phyloP scores from a whole-genome alignment of 2,797 vertebrate species.

The Manis crassicaudata region DNA sequence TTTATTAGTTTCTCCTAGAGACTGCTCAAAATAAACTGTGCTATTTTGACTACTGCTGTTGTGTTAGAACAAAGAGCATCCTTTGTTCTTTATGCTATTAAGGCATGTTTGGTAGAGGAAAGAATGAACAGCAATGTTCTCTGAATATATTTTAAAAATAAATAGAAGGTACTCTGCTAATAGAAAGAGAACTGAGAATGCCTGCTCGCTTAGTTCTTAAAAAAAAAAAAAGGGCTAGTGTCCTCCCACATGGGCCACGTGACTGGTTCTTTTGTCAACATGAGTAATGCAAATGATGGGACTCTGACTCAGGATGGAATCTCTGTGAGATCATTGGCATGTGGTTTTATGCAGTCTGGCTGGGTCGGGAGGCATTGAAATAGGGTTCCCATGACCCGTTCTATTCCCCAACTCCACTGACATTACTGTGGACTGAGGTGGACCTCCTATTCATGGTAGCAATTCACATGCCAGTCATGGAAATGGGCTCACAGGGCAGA shows the following conservation, averaged over 20 bases:
- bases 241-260: not conserved
- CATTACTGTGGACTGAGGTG: not conserved
- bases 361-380: not conserved
- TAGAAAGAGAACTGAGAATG: not conserved
- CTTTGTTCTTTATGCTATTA: conserved; percentile 34
- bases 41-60: conserved; percentile 48
- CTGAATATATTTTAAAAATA: conserved; percentile 51
- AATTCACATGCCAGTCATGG: not conserved
- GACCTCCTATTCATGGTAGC: not conserved
- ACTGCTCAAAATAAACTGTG: conserved; percentile 47
- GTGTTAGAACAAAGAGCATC: conserved; percentile 60
- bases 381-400: not conserved
- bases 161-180: conserved; percentile 18
- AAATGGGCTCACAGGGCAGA: not conserved
- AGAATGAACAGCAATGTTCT: conserved; percentile 56
- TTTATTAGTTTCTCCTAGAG: conserved; percentile 55
- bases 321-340: not conserved
- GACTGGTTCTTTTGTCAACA: not conserved
- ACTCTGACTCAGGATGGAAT: not conserved
- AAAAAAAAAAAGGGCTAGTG: not conserved
- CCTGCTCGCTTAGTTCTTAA: conserved; percentile 6
- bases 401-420: not conserved
- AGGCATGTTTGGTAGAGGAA: conserved; percentile 37
- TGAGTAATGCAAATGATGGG: not conserved
- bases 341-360: not conserved